Evolutionary conservation across 2,888 invertebrate genomes (phyloP), one percentile per base, ranked within the genome.

Genomic region (Drosophila bunnanda): DNA sequence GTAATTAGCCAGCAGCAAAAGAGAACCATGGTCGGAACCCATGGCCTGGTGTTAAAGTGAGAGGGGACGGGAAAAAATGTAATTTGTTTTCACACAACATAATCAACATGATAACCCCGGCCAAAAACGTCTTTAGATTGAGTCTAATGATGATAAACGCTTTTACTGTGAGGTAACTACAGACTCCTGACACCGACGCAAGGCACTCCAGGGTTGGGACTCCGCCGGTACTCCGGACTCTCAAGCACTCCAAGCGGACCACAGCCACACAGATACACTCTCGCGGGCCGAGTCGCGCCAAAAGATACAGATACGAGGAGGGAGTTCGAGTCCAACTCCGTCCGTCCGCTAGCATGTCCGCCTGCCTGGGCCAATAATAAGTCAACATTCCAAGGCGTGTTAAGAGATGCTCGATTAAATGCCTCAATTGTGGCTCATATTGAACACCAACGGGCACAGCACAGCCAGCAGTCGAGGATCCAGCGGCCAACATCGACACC

Each of bases 71-170:
- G 67, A 86, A 89, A 89, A 89, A 91, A 91, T 89, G 92, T 91
- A 91, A 91, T 91, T 91, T 91, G 92, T 92, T 91, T 91, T 91
- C 91, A 92, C 91, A 92, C 92, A 91, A 91, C 92, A 91, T 91
- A 91, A 91, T 91, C 91, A 91, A 92, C 91, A 91, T 92, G 91
- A 91, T 91, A 91, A 91, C 91, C 90, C 89, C 81, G 77, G 74
- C 86, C 83, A 71, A 80, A 91, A 91, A 88, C 88, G 87, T 91
- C 92, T 92, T 92, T 91, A 91, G 91, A 91, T 91, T 91, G 91
- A 90, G 91, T 91, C 91, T 91, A 91, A 91, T 91, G 92, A 92
- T 91, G 91, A 91, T 91, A 90, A 91, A 91, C 90, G 91, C 85
- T 91, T 90, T 90, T 89, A 88, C 89, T 88, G 88, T 88, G 89